Base-by-base conservation (phyloP, 1,140 invertebrate genomes). In the Harlomillsia oculata region DNA sequence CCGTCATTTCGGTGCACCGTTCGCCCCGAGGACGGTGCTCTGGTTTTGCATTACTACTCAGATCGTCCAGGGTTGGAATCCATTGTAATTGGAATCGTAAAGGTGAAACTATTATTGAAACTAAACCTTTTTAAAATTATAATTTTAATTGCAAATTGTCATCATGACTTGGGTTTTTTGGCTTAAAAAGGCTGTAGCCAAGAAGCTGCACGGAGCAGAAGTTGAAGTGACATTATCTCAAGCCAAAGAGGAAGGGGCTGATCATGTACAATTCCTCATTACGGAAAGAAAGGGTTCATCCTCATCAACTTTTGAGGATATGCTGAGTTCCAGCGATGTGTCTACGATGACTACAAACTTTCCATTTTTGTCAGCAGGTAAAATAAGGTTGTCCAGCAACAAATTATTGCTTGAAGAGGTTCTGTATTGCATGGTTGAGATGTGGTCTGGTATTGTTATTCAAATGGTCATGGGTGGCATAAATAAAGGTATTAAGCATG, bases 181-280 rank as follows among this genome's bases (percentile, higher is more conserved):
- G 55, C 16, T 39, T 69, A 69, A 21, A n/a, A 66, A 93, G 89
- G 87, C 89, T 1, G 90, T 95, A 21, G 89, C 91, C 13, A 87
- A 83, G 66, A 90, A 89, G 69, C 78, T 97, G 14, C 91, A 96
- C 68, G 82, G 83, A 40, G 88, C 88, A 0, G 88, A 94, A 66
- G 87, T 97, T 5, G 86, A 93, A 65, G 87, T 96, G 65, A 79
- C 89, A 67, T 84, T 95, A 55, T 70, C 91, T 50, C 85, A 88
- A 72, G 83, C 82, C 0, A 93, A 92, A 72, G 28, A 36, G 4
- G 81, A 83, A 44, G 85, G 82, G 43, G 71, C 71, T 60, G 91
- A 95, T 74, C 92, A 96, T 68, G 88, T 94, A 0, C 89, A 95
- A 73, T 96, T 96, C 72, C 76, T 92, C 29, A 97, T 96, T 69